A percentile compares a stretch with the other conserved stretches of the same genome.
These are phyloP conservation scores for Scalopus aquaticus DNA, from an alignment of 2,113 vertebrate genomes.

Conservation along the genomic window DNA sequence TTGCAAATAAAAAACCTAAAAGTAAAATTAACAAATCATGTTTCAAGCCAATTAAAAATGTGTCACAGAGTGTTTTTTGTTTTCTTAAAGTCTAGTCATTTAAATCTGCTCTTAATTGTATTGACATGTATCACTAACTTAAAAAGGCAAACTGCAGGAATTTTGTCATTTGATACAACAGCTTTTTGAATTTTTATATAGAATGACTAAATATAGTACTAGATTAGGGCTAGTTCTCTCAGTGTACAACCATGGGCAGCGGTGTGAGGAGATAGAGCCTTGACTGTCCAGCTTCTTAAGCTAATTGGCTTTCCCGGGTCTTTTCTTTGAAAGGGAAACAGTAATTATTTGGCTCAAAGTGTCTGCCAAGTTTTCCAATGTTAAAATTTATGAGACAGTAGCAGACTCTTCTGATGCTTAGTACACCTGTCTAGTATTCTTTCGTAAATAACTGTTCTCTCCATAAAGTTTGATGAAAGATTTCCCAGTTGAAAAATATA, in stretches of 20 bases:
- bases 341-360: background rate
- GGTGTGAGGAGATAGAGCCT: background rate
- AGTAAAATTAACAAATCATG: slow-evolving; percentile 8
- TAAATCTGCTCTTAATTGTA: background rate
- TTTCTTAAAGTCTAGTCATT: background rate
- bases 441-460: background rate
- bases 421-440: background rate
- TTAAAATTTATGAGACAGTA: background rate
- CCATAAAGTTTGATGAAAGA: background rate
- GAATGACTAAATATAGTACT: background rate
- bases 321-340: background rate
- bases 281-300: background rate
- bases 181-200: background rate
- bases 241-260: background rate
- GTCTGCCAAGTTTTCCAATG: background rate
- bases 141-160: background rate
- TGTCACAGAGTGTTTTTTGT: background rate
- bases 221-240: background rate
- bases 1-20: background rate
- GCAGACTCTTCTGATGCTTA: background rate
- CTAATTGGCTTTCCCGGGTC: background rate
- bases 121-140: background rate
- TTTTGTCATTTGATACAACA: background rate
- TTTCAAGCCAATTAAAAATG: background rate
- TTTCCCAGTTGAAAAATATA: background rate